A percentile compares a stretch with the other conserved stretches of the same genome.
These are phyloP conservation scores for Ciona savignyi DNA, from an alignment of 23 tunicate species.

Conservation along the genomic window DNA sequence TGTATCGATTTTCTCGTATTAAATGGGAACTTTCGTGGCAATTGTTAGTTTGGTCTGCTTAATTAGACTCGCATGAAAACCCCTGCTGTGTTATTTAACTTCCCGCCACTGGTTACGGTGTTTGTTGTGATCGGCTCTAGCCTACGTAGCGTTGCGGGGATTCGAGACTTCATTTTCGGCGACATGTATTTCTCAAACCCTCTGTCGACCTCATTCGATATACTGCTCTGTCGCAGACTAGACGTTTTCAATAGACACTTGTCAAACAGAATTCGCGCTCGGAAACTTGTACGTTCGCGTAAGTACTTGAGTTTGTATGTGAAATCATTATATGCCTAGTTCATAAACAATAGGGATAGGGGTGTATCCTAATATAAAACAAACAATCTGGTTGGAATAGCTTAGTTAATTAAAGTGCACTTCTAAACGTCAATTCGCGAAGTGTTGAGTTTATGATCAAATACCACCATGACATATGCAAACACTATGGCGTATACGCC, in stretches of 20 bases:
- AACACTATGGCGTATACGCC: neutral
- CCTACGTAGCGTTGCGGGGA: neutral
- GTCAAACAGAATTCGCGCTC: neutral
- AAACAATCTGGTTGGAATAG: neutral
- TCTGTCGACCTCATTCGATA: neutral
- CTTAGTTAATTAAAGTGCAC: neutral
- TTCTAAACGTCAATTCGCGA: neutral
- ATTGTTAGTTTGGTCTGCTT: neutral
- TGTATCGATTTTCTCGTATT: neutral
- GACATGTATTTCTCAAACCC: too few relatives aligned
- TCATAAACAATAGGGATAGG: neutral
- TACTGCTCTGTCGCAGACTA: neutral
- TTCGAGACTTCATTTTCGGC: neutral
- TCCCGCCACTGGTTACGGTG: neutral
- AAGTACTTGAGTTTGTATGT: neutral
- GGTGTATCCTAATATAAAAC: neutral
- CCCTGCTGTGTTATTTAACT: neutral
- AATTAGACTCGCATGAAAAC: neutral
- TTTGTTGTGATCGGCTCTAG: neutral
- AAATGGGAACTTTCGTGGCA: neutral
- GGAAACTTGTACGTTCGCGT: neutral
- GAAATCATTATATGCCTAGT: neutral
- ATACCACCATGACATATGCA: neutral
- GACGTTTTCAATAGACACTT: neutral
- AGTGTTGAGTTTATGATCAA: neutral